Evolutionary conservation across 1,140 invertebrate genomes (phyloP).

Genomic region (Steinernema feltiae): DNA sequence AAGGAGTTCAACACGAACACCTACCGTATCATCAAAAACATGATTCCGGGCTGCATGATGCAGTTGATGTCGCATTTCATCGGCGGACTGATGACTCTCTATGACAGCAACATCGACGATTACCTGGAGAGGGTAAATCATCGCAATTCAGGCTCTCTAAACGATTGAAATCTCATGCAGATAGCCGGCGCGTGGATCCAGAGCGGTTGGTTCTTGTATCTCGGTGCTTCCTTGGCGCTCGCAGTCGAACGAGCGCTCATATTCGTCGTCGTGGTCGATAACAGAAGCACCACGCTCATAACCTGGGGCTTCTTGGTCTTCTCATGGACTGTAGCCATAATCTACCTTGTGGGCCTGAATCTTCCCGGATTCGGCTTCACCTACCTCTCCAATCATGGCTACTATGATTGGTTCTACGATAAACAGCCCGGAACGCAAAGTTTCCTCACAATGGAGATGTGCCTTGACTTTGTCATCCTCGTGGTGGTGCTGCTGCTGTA

Average conservation of each 20-base stretch:
- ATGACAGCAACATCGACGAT: neutral
- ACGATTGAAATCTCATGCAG: neutral
- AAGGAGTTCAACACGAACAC: neutral
- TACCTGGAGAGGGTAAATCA: neutral
- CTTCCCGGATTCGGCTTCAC: neutral
- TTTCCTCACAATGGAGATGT: neutral
- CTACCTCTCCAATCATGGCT: neutral
- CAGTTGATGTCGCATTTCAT: neutral
- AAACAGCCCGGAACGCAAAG: neutral
- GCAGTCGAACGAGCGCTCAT: neutral
- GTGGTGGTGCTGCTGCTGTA: neutral
- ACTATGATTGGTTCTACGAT: neutral
- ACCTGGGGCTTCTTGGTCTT: neutral
- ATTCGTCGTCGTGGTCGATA: neutral
- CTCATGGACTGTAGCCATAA: neutral
- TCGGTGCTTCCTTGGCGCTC: neutral
- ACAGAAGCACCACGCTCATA: neutral
- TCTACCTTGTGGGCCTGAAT: neutral
- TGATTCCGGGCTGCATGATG: neutral
- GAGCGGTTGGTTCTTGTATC: neutral
- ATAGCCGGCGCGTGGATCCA: neutral
- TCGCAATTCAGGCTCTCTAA: neutral
- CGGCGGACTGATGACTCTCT: neutral
- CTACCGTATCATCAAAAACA: neutral
- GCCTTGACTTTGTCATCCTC: neutral